phyloP scores from a whole-genome alignment of 1,140 invertebrate genomes.

The Trachymyrmex cornetzi region DNA sequence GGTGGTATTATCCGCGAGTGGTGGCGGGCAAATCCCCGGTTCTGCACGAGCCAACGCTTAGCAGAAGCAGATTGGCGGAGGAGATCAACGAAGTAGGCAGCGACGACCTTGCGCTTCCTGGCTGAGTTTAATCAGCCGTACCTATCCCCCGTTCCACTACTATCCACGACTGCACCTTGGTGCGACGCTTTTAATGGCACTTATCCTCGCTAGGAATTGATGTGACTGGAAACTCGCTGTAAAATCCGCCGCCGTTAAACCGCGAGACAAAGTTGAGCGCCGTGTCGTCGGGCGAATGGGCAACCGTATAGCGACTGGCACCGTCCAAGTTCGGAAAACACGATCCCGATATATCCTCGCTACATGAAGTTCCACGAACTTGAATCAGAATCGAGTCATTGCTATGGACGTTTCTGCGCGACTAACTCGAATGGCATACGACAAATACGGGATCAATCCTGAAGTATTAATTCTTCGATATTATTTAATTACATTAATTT shows the following conservation, averaged over 20 bases:
- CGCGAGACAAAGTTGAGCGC: slow-evolving; percentile 63
- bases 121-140: slow-evolving; percentile 72
- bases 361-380: slow-evolving; percentile 17
- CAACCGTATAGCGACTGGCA: slow-evolving; percentile 6
- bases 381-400: slow-evolving; percentile 24
- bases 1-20: slow-evolving; percentile 57
- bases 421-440: background rate
- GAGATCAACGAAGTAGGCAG: slow-evolving; percentile 68
- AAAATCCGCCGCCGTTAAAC: slow-evolving; percentile 62
- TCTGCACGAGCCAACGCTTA: slow-evolving; percentile 38
- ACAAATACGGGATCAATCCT: background rate
- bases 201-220: slow-evolving; percentile 46
- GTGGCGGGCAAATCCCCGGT: slow-evolving; percentile 58
- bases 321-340: slow-evolving; percentile 18
- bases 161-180: slow-evolving; percentile 37
- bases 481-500: background rate
- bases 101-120: slow-evolving; percentile 48
- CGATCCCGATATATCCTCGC: slow-evolving; percentile 31
- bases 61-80: slow-evolving; percentile 66
- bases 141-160: slow-evolving; percentile 32
- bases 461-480: background rate
- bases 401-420: slow-evolving; percentile 1
- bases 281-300: slow-evolving; percentile 19
- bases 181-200: slow-evolving; percentile 63
- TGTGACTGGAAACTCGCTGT: slow-evolving; percentile 47